Evolutionary conservation across 2,888 invertebrate species (phyloP), one percentile per base, ranked within the genome.

Genomic region (Watsonalla cultraria): DNA sequence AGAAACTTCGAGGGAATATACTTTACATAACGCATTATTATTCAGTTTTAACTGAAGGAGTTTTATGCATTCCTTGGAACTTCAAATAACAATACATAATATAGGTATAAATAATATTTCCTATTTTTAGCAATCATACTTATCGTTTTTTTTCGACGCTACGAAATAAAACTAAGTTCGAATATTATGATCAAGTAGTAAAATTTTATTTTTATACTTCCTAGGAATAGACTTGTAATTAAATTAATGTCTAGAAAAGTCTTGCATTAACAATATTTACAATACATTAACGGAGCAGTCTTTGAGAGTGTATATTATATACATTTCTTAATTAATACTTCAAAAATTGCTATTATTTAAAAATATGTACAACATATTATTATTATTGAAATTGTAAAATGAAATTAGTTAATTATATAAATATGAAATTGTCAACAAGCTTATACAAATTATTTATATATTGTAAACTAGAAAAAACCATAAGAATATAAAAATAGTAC

Each of bases 11-110:
- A 59, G 94, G 94, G 50, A 92, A 95, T 50, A 93, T 94, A 68
- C 83, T 98, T 5, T 94, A 94, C 78, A 94, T 98, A 53, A 96
- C 97, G 0, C 96, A 96, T 77, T 98, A 97, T 84, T 98, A 97
- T 79, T 97, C 97, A 0, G 95, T 98, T 50, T 91, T 97, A 75
- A 94, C 95, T 0, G 98, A 98, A 82, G 98, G 98, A 0, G 95
- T 96, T 54, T 92, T 98, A 53, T 98, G 97, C 77, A 95, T 98
- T 79, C 98, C 98, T 14, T 98, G 98, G 98, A 95, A 98, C 84
- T 98, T 96, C 92, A 93, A 93, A 78, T 87, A 92, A 9, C 2
- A 9, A 15, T 47, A 5, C 5, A 7, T 46, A 5, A 7, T 7
- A n/a, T 11, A 47, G 13, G 13, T 14, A 6, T 13, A 13, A 13